Evolutionary conservation across 2,888 invertebrate genomes (phyloP).

Genomic region (Bimastos eiseni): DNA sequence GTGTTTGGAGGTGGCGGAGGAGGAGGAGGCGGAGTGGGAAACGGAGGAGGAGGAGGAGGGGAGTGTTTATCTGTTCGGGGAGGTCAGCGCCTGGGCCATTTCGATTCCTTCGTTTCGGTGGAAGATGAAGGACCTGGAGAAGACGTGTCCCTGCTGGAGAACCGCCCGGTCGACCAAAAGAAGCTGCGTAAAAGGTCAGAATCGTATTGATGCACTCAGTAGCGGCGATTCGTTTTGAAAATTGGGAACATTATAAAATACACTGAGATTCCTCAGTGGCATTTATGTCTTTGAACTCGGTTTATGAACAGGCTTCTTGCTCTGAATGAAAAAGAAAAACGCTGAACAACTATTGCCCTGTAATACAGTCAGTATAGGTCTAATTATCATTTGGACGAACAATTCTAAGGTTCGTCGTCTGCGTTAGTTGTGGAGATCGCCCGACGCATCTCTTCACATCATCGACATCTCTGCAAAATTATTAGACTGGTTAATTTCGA

Average conservation of each 20-base stretch:
- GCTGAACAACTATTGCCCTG: too few relatives aligned
- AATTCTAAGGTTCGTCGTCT: background rate
- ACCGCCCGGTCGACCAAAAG: constrained; percentile 10
- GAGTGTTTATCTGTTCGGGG: background rate
- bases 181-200: background rate
- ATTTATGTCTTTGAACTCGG: too few relatives aligned
- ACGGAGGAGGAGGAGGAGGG: background rate
- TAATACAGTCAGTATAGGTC: too few relatives aligned
- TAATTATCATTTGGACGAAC: too few relatives aligned
- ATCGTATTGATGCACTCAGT: background rate
- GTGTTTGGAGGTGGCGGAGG: background rate
- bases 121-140: background rate
- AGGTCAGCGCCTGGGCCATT: background rate
- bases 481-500: background rate
- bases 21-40: background rate
- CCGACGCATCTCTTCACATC: background rate
- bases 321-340: background rate
- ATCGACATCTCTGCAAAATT: background rate
- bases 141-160: background rate
- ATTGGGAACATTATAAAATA: background rate
- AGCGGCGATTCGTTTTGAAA: background rate
- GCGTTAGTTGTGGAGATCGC: background rate
- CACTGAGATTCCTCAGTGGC: background rate
- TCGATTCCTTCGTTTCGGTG: background rate
- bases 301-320: background rate